Evolutionary conservation across 2,888 invertebrate species (phyloP), one percentile per base, ranked within the genome.

Genomic region (Sarcophaga caerulescens): DNA sequence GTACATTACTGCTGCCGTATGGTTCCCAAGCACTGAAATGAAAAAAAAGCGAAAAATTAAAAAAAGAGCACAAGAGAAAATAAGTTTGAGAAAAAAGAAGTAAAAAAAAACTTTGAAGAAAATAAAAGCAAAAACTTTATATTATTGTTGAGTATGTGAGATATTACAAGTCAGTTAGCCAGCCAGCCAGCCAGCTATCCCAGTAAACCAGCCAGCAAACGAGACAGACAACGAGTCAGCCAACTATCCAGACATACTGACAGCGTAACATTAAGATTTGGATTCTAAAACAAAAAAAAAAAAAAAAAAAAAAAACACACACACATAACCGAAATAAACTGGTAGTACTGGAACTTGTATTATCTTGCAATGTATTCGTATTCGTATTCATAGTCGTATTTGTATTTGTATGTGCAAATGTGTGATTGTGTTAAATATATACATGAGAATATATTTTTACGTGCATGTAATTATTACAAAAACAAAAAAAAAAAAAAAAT

Each of bases 381-480:
- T 17, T 1, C 52, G 5, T 5, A 52, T 14, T 14, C 47, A 47
- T 47, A 10, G 11, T 47, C 47, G 47, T 47, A 47, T 12, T 11
- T 45, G 12, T 47, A 21, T 45, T 52, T 47, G 17, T 60, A 19
- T 81, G 2, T 52, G 23, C n/a, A 21, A 52, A 3, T 75, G 21
- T 75, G n/a, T 47, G 19, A 23, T 5, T 70, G 62, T 81, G 23
- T 25, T 21, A 63, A 63, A 25, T 63, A 17, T 52, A 4, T 17
- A 63, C 23, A 63, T 81, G 44, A 69, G 44, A 60, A 71, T 71
- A 71, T 68, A 62, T 23, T 63, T 63, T 76, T 73, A 78, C 68
- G 77, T 83, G 77, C 83, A 78, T 83, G 73, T 83, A 83, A 83
- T 83, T 83, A 83, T 78, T 44, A 68, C 73, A 65, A 69, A 63